Base-by-base conservation (phyloP, 2,113 vertebrate genomes). In the Pycnonotus jocosus region DNA sequence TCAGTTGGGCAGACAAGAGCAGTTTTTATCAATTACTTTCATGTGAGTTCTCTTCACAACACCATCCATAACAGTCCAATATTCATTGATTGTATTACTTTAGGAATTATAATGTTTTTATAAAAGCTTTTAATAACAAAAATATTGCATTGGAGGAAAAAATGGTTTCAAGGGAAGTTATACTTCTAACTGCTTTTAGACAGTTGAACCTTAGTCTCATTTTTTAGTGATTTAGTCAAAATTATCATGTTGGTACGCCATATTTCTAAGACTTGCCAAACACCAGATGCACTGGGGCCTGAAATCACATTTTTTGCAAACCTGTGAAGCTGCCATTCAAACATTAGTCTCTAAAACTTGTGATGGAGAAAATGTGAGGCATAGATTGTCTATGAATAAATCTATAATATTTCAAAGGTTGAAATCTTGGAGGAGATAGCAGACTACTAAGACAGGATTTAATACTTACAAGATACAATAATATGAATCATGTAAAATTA, bases 401-500 rank as follows among this genome's bases (percentile, higher is more conserved):
- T 92, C 65, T 86, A 56, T 51, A 77, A 11, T 23, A 56, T 24
- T 65, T 90, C 64, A 68, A 62, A 92, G 12, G 23, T 10, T 33
- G 35, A 70, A 70, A 31, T 81, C 25, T 79, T 91, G 78, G 84
- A 96, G 91, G 90, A 90, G 86, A 42, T 40, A 96, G 35, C 40
- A 60, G 77, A 92, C 81, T 96, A 93, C 91, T 92, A 86, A 96
- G 30, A 80, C 61, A 89, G 88, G 68, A 86, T 95, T 90, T 93
- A 88, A 54, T 88, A 76, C 83, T 31, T 66, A 77, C 25, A 96
- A 84, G 74, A 89, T 47, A 44, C 17, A 71, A 47, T 27, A 92
- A 77, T 93, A 96, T 94, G 79, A 97, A 94, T 94, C 37, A 95
- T 92, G 70, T 68, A 97, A 97, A 95, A 91, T 90, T 93, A 0